Conservation (phyloP, 2,113 vertebrate genomes). For the Ellobius talpinus region DNA sequence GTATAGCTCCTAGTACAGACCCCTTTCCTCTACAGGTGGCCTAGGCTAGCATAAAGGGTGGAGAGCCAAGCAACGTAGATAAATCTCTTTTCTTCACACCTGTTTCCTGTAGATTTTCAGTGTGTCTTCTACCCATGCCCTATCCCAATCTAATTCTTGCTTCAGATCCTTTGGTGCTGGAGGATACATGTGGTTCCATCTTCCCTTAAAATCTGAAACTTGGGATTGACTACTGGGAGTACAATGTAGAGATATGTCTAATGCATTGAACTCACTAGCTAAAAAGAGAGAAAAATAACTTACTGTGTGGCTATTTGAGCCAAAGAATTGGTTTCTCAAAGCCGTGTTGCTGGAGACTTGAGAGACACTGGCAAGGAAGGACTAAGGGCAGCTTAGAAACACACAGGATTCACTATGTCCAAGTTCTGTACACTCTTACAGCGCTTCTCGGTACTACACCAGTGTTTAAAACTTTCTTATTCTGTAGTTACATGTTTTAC, state of each 20-base stretch:
- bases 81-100: not conserved
- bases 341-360: not conserved
- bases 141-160: not conserved
- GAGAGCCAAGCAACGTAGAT: not conserved
- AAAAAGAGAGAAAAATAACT: not conserved
- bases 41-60: not conserved
- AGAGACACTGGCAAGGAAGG: not conserved
- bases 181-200: not conserved
- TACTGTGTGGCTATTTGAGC: not conserved
- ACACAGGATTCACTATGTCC: not conserved
- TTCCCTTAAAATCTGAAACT: constrained; percentile 1
- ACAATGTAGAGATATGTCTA: not conserved
- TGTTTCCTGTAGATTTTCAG: not conserved
- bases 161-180: not conserved
- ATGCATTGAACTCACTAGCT: not conserved
- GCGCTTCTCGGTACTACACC: not conserved
- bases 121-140: not conserved
- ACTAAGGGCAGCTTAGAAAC: not conserved
- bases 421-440: not conserved
- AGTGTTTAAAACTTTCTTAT: not conserved
- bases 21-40: no score
- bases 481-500: not conserved
- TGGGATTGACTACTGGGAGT: not conserved
- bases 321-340: not conserved
- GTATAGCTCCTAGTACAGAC: no score